phyloP scores from a whole-genome alignment of 2,888 invertebrate species.

The Synergus laeviventris region DNA sequence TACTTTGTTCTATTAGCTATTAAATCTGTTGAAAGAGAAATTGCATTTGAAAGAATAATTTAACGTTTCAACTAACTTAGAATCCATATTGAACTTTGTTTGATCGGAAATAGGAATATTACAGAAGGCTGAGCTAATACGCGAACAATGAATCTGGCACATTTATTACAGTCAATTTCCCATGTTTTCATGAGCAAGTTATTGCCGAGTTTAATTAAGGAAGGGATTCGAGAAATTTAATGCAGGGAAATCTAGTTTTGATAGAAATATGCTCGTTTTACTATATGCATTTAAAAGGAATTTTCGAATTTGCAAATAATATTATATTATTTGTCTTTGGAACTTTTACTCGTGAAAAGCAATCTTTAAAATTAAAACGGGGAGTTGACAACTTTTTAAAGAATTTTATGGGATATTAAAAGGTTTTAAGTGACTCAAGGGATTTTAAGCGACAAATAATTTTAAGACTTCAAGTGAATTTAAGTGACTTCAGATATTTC shows the following conservation, averaged over 20 bases:
- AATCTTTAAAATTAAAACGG: no score
- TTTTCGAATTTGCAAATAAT: not conserved
- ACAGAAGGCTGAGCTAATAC: not conserved
- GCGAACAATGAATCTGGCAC: not conserved
- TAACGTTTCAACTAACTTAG: not conserved
- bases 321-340: not conserved
- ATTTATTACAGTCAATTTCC: constrained; percentile 28
- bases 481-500: no score
- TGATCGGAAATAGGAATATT: constrained; percentile 14
- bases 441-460: no score
- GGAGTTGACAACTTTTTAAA: no score
- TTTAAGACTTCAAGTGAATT: no score
- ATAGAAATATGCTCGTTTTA: not conserved
- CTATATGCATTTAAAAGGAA: not conserved
- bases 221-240: not conserved
- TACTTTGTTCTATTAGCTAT: not conserved
- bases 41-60: not conserved
- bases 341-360: no score
- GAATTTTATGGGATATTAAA: no score
- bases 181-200: constrained; percentile 13
- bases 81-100: not conserved
- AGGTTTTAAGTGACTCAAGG: no score
- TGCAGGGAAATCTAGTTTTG: not conserved
- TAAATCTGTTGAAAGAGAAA: no score
- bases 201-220: constrained; percentile 25